Base-by-base conservation (phyloP, 2,888 invertebrate genomes). In the Cactoblastis cactorum region DNA sequence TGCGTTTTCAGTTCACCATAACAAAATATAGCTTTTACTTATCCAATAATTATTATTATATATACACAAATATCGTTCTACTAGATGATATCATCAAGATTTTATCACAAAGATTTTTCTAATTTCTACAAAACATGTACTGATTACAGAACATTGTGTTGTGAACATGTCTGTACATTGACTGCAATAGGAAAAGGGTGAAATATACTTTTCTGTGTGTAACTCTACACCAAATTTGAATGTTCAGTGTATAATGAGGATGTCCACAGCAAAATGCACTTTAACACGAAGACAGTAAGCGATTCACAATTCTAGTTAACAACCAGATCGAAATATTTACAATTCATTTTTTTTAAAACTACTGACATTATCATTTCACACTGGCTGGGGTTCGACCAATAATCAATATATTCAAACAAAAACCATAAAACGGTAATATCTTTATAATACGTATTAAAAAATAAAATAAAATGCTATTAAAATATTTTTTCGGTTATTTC, bases 1-100 rank as follows among this genome's bases (percentile, higher is more conserved):
- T 70, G 80, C 77, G 80, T 76, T 71, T 71, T 70, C n/a, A 71
- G 73, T 78, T 73, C 72, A 82, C 77, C 78, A 71, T 80, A 83
- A 84, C 85, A 83, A 85, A 86, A 85, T 85, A 86, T 85, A 87
- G 80, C 77, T 77, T 83, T 80, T 71, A 77, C 83, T 84, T 85
- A 84, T 61, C 57, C 60, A 67, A 71, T 74, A 76, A 62, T 59
- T 63, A 74, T 65, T 66, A 67, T 71, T 68, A 72, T 81, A 80
- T 85, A 77, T 82, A 84, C 74, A 82, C 62, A 69, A 59, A 77
- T 68, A 67, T 61, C 52, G 66, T 65, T 74, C 83, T 83, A 84
- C 74, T 72, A 75, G 75, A 78, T 82, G 80, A 80, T 82, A 79
- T 73, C 76, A 69, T 66, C 74, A 74, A 79, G 71, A 68, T 76